Percentiles rank a stretch among this genome's conserved stretches.
phyloP scores from a whole-genome alignment of 2,113 vertebrate genomes.

The Hydrochoerus hydrochaeris region DNA sequence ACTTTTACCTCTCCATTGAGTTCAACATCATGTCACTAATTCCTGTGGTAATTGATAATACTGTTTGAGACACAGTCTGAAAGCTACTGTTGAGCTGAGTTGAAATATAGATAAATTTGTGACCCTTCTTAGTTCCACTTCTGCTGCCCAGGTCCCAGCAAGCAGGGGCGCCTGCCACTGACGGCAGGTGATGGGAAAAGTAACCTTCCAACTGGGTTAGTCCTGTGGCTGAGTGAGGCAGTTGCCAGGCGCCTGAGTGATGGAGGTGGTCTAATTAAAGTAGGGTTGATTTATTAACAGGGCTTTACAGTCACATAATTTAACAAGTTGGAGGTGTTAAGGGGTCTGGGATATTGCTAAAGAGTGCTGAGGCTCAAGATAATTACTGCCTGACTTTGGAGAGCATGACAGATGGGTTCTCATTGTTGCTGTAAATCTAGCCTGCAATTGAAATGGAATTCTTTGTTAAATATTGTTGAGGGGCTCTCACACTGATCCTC shows the following conservation, averaged over 20 bases:
- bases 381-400: conserved; percentile 71
- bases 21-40: neutral
- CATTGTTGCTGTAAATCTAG: conserved; percentile 62
- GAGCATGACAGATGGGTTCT: conserved; percentile 66
- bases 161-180: neutral
- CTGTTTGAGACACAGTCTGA: neutral
- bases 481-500: conserved; percentile 7
- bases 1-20: neutral
- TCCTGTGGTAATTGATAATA: neutral
- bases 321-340: conserved; percentile 62
- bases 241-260: conserved; percentile 37
- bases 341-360: conserved; percentile 68
- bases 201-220: neutral
- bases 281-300: conserved; percentile 74
- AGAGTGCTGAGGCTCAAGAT: conserved; percentile 59
- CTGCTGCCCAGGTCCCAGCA: neutral
- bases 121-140: neutral
- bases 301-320: conserved; percentile 70
- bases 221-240: neutral
- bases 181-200: neutral
- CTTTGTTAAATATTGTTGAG: conserved; percentile 66
- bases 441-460: conserved; percentile 31
- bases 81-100: neutral
- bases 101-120: neutral
- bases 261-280: conserved; percentile 63